Evolutionary conservation across 2,888 invertebrate species (phyloP), one percentile per base, ranked within the genome.

Genomic region (Melanostoma mellinum): DNA sequence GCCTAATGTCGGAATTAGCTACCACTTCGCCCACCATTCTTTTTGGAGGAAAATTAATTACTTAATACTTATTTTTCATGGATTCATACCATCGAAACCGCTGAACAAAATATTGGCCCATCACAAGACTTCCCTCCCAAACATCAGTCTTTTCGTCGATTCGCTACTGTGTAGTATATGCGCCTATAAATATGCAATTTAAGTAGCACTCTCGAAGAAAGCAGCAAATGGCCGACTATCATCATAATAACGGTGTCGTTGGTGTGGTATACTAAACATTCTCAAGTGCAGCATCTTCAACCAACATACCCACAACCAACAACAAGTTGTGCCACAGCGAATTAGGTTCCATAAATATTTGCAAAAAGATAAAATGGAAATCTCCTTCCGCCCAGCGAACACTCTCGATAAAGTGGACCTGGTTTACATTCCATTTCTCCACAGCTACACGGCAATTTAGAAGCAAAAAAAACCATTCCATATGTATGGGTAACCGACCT

Each of bases 341-440:
- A 84, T 79, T 79, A 84, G 79, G 79, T 79, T 84, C 46, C 65
- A 79, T 71, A 84, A 84, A 84, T 79, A 84, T 79, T 79, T 84
- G 79, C 74, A 32, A 74, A 42, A 71, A 74, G 77, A 82, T 73
- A 63, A 82, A 68, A 60, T 36, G 65, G 63, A 71, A 55, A 38
- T 30, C 33, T 46, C 36, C 6, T 6, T 50, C 53, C 36, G 9
- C 36, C 50, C 50, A 36, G 55, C 36, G 5, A 35, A 20, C 35
- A 50, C 56, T 48, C 75, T 68, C 73, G 79, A 74, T 74, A 73
- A 67, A 63, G 48, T 74, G 74, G 71, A 79, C 84, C 82, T 82
- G 78, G 82, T 82, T 82, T 82, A 82, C 69, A 78, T 82, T 74
- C 53, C 44, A 44, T 63, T 56, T 52, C 20, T 20, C 20, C 1